Base-by-base conservation (phyloP, 2,797 vertebrate species). In the Aplochiton taeniatus region DNA sequence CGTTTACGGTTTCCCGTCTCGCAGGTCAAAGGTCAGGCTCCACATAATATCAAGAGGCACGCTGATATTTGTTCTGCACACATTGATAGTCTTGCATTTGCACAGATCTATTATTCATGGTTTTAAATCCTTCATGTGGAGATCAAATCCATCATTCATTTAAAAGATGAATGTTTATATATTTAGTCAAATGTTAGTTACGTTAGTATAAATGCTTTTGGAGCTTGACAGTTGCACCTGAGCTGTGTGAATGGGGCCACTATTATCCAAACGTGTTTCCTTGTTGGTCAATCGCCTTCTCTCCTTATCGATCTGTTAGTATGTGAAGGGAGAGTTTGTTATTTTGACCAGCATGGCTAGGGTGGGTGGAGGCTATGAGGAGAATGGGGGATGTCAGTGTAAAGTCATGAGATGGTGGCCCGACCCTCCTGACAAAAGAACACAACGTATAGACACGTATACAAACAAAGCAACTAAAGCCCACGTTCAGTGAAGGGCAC, bases 381-480 rank as follows among this genome's bases (percentile, higher is more conserved):
- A 13, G 44, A 75, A 69, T 47, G 44, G 46, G 20, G 42, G 62
- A 16, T 17, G 19, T 17, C 47, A 19, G 5, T 7, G 70, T 14
- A 9, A 51, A 16, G 50, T 7, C 8, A 16, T 59, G 56, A 49
- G 42, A 19, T 57, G 46, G 62, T 59, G 69, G 12, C 17, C 51
- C 61, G 63, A 76, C 47, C 57, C 72, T 65, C 19, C 16, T 49
- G 31, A 65, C 10, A 62, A 17, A 31, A 31, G 3, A 31, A 31
- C 31, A 31, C 31, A n/a, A 73, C 68, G 72, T 10, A 77, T 56
- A 42, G 42, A 62, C 54, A 76, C n/a, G 66, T 66, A 63, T 48
- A 73, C 13, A 66, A 51, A 76, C 18, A 75, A 73, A 77, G 56
- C 16, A 49, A 44, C 56, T 63, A 61, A 85, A 67, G 53, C 54